Base-by-base conservation (phyloP, 64 coral and sea anemone species). In the Astreopora myriophthalma region DNA sequence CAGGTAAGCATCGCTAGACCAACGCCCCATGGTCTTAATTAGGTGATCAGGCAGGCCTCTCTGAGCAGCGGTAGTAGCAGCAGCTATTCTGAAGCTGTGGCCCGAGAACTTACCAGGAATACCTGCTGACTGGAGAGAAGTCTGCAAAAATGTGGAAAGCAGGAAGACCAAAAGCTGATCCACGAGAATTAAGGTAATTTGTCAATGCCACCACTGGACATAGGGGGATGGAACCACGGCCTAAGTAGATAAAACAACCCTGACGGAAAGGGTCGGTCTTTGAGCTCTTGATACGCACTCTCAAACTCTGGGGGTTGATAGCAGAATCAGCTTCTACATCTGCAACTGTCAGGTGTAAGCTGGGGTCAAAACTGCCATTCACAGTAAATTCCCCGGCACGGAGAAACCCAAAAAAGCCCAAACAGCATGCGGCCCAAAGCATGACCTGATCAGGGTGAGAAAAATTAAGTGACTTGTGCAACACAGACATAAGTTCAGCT, bases 381-480 rank as follows among this genome's bases (percentile, higher is more conserved):
- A 23, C 25, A 6, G 20, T 66, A 66, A 66, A 66, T n/a, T 66
- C 20, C 20, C 62, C 62, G 1, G 62, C 62, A 8, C 62, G 20
- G 5, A 66, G 62, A 66, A 66, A 66, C 14, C 20, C 19, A 66
- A 66, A 66, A 1, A 66, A 66, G 20, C 62, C 62, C 20, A 66
- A 23, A n/a, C 62, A 66, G 24, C 62, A 69, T 12, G 85, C 68
- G 1, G 65, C 85, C 85, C 85, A 73, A n/a, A 87, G 69, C 85
- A 87, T 87, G 37, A 44, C 23, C 12, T 87, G 28, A 35, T 74
- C 66, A 25, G 8, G 25, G 0, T 17, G 3, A 0, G 30, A 29
- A 5, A 69, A 26, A 17, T 87, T n/a, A 1, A 87, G 68, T 8
- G 34, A 39, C 1, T 23, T 10, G 11, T 46, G 85, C 20, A 74